These are phyloP conservation scores for Speoplatyrhinus poulsoni DNA, from an alignment of 2,113 vertebrate genomes.

Conservation along the genomic window DNA sequence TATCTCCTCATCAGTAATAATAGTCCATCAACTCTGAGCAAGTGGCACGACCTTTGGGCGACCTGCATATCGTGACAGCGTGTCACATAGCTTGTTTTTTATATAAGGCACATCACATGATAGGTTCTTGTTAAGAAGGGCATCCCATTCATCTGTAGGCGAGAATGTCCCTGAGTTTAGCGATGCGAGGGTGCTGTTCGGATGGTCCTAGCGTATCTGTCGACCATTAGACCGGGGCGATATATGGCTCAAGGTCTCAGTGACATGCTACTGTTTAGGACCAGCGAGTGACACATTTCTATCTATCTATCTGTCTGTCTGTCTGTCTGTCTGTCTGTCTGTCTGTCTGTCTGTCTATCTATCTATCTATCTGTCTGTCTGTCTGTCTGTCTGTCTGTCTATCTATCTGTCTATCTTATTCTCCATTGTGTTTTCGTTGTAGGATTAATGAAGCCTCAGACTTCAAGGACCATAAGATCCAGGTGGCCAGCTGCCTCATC, in stretches of 20 bases:
- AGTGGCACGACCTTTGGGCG: neutral
- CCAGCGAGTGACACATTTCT: conserved; percentile 35
- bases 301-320: neutral
- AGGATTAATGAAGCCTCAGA: conserved; percentile 84
- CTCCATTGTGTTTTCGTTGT: neutral
- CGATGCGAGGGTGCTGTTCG: conserved; percentile 28
- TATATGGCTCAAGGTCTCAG: conserved; percentile 45
- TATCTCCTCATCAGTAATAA: too few relatives aligned
- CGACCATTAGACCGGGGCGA: conserved; percentile 22
- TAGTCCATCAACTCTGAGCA: conserved; percentile 5
- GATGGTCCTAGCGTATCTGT: conserved; percentile 37
- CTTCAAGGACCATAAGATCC: conserved; percentile 79
- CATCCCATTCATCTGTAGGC: conserved; percentile 1
- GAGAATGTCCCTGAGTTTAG: conserved; percentile 2
- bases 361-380: conserved; percentile 1
- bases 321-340: conserved; percentile 6
- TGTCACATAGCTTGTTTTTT: conserved; percentile 3
- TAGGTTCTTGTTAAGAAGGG: conserved; percentile 1
- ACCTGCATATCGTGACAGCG: neutral
- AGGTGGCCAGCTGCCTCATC: conserved; percentile 84
- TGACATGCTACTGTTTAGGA: conserved; percentile 36
- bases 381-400: neutral
- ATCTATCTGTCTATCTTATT: conserved; percentile 11
- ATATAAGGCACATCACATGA: neutral
- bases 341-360: conserved; percentile 7